Evolutionary conservation across 2,888 invertebrate genomes (phyloP).

Genomic region (Euproctis similis): DNA sequence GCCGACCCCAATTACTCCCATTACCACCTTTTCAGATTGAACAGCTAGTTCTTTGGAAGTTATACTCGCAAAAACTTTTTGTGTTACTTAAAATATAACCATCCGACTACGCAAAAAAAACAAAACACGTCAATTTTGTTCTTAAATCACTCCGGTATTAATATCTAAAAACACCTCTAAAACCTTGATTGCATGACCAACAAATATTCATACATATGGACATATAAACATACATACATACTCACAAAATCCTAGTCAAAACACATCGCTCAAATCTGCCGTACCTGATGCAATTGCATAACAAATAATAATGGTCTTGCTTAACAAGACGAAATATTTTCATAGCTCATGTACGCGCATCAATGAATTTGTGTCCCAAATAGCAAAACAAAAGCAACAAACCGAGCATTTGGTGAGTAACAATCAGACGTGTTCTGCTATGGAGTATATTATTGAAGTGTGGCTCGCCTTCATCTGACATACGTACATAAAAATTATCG

Average conservation of each 20-base stretch:
- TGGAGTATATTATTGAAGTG: slow-evolving; percentile 35
- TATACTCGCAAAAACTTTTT: too few relatives aligned
- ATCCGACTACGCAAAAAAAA: too few relatives aligned
- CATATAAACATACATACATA: too few relatives aligned
- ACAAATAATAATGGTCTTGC: slow-evolving; percentile 58
- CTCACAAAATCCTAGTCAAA: slow-evolving; percentile 12
- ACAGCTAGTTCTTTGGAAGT: too few relatives aligned
- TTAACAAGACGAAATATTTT: slow-evolving; percentile 58
- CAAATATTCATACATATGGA: too few relatives aligned
- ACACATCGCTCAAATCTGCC: slow-evolving; percentile 25
- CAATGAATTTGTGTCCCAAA: slow-evolving; percentile 45
- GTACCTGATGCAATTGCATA: slow-evolving; percentile 33
- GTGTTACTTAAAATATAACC: too few relatives aligned
- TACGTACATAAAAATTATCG: slow-evolving; percentile 8
- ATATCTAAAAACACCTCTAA: too few relatives aligned
- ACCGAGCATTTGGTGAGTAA: slow-evolving; percentile 55
- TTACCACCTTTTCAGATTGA: too few relatives aligned
- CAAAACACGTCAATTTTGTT: too few relatives aligned
- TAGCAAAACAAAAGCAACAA: slow-evolving; percentile 59
- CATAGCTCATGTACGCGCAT: slow-evolving; percentile 34
- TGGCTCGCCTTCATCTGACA: slow-evolving; percentile 22
- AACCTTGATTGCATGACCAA: too few relatives aligned
- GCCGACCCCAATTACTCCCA: too few relatives aligned
- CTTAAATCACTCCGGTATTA: too few relatives aligned
- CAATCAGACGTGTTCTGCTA: slow-evolving; percentile 42